These are phyloP conservation scores for Crocodylus rhombifer DNA, from an alignment of 2,797 vertebrate species.

Conservation along the genomic window DNA sequence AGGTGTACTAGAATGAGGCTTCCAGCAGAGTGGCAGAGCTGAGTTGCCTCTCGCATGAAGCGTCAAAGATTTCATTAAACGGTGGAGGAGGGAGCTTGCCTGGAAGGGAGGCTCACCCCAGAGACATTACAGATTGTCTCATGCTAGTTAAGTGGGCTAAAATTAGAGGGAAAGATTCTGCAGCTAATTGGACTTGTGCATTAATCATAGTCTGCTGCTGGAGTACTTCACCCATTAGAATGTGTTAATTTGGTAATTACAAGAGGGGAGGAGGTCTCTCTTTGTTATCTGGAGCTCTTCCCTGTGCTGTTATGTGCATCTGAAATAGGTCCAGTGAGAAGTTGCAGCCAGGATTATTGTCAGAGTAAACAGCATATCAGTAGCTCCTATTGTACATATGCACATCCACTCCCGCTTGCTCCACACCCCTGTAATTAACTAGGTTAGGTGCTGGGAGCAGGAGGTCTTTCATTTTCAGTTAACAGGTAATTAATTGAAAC, in stretches of 20 bases:
- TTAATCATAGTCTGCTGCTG: slow-evolving; percentile 77
- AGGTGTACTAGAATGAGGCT: not conserved
- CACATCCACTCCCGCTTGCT: not conserved
- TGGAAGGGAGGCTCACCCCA: slow-evolving; percentile 64
- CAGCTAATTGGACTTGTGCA: slow-evolving; percentile 75
- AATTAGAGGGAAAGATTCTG: slow-evolving; percentile 70
- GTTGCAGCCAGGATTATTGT: slow-evolving; percentile 3
- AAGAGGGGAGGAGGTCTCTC: slow-evolving; percentile 68
- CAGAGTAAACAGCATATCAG: slow-evolving; percentile 3
- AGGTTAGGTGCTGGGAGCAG: slow-evolving; percentile 3
- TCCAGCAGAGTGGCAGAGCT: slow-evolving; percentile 67
- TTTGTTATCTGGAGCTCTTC: slow-evolving; percentile 71
- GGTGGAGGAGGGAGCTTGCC: slow-evolving; percentile 49
- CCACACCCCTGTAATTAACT: slow-evolving; percentile 63
- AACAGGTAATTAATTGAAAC: slow-evolving; percentile 38
- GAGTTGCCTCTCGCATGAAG: slow-evolving; percentile 67
- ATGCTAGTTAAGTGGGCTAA: slow-evolving; percentile 77
- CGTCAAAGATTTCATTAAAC: slow-evolving; percentile 74
- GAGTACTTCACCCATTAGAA: slow-evolving; percentile 76
- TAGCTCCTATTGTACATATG: slow-evolving; percentile 36
- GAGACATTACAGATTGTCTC: slow-evolving; percentile 71
- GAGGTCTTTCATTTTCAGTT: slow-evolving; percentile 36
- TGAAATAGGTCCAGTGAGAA: slow-evolving; percentile 24
- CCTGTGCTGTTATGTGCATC: slow-evolving; percentile 62
- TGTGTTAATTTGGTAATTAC: slow-evolving; percentile 84